Evolutionary conservation across 2,113 vertebrate genomes (phyloP).

Genomic region (Solenodon paradoxus): DNA sequence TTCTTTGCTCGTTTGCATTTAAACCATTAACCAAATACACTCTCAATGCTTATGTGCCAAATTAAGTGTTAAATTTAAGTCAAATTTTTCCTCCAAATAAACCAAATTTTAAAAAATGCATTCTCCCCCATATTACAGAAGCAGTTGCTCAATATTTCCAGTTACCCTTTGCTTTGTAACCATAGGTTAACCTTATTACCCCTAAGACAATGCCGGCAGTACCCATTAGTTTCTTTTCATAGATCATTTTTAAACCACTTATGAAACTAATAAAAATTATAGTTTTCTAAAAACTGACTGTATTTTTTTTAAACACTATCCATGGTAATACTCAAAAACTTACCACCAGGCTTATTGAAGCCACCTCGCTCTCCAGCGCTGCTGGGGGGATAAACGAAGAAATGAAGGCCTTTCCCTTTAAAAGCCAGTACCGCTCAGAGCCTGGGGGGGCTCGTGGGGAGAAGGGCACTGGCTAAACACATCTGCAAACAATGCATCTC

Average conservation of each 20-base stretch:
- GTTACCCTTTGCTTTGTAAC: conserved; percentile 82
- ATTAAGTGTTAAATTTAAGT: conserved; percentile 79
- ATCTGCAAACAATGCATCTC: conserved; percentile 88
- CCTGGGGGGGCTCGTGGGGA: conserved; percentile 93
- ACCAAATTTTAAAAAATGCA: conserved; percentile 74
- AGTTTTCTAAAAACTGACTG: conserved; percentile 84
- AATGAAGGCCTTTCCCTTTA: conserved; percentile 99
- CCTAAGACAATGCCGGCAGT: conserved; percentile 89
- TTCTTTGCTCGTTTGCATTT: conserved; percentile 79
- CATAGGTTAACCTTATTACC: conserved; percentile 83
- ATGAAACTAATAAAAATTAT: conserved; percentile 82
- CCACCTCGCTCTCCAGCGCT: conserved; percentile 99
- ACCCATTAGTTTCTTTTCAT: conserved; percentile 85
- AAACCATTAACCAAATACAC: conserved; percentile 81
- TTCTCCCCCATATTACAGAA: conserved; percentile 86
- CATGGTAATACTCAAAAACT: conserved; percentile 99
- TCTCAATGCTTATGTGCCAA: conserved; percentile 79
- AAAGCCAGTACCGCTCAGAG: conserved; percentile 98
- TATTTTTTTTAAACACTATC: conserved; percentile 92
- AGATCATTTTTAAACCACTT: conserved; percentile 84
- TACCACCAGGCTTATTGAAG: conserved; percentile 99
- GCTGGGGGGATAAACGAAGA: conserved; percentile 99
- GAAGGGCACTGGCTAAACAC: conserved; percentile 95
- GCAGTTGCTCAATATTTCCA: conserved; percentile 81
- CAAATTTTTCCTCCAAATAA: conserved; percentile 74